Percentiles rank a stretch among this genome's conserved stretches.
phyloP scores from a whole-genome alignment of 2,113 vertebrate species.

The Pachyramphus minor region DNA sequence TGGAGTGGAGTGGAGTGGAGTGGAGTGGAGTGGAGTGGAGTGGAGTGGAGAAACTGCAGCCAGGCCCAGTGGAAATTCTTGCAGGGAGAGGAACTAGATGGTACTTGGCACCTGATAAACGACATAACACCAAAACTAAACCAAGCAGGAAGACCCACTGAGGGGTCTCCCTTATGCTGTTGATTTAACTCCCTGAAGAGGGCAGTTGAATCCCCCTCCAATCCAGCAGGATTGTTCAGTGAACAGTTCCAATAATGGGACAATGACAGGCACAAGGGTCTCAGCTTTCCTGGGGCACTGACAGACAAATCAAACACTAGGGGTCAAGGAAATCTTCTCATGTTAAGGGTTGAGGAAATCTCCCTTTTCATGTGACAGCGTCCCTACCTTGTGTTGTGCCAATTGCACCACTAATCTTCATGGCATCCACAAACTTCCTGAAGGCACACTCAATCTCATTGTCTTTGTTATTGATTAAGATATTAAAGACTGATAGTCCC shows the following conservation, averaged over 20 bases:
- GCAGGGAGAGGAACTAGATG: neutral
- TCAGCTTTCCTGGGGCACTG: neutral
- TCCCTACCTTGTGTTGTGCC: neutral
- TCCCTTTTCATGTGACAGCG: neutral
- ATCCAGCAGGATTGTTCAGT: neutral
- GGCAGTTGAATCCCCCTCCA: neutral
- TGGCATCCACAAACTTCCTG: neutral
- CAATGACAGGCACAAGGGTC: neutral
- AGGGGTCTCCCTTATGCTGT: neutral
- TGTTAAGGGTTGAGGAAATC: neutral
- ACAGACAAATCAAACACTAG: neutral
- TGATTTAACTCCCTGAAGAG: neutral
- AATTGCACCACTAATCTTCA: neutral
- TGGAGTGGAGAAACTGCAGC: neutral
- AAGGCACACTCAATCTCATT: neutral
- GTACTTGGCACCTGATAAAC: neutral
- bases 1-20: neutral
- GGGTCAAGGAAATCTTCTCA: neutral
- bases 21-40: too few species aligned
- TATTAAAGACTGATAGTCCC: neutral
- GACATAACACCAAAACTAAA: neutral
- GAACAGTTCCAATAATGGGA: neutral
- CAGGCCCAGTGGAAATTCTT: neutral
- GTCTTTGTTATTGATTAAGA: neutral
- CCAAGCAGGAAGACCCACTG: neutral